Evolutionary conservation across 1,140 invertebrate species (phyloP).

Genomic region (Drosophila obscura): DNA sequence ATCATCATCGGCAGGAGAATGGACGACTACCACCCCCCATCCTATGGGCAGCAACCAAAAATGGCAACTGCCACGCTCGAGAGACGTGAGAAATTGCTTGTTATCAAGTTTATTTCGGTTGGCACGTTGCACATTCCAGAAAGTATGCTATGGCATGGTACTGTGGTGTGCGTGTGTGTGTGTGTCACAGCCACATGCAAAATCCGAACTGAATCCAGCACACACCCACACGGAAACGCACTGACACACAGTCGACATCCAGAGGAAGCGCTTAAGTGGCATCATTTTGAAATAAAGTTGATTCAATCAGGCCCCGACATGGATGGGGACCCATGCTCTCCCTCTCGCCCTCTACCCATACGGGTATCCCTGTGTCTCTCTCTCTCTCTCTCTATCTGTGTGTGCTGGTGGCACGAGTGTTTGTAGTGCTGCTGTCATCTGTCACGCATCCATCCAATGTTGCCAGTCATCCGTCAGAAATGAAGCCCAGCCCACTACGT

Average conservation of each 20-base stretch:
- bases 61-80: slow-evolving; percentile 58
- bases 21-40: slow-evolving; percentile 3
- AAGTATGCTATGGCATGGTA: slow-evolving; percentile 59
- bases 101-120: slow-evolving; percentile 81
- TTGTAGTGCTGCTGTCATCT: slow-evolving; percentile 53
- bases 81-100: slow-evolving; percentile 82
- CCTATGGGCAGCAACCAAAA: slow-evolving; percentile 29
- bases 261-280: slow-evolving; percentile 63
- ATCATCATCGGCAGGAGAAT: slow-evolving; percentile 19
- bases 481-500: slow-evolving; percentile 21
- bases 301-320: slow-evolving; percentile 76
- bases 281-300: slow-evolving; percentile 83
- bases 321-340: neutral
- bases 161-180: slow-evolving; percentile 12
- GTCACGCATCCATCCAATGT: slow-evolving; percentile 71
- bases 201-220: slow-evolving; percentile 26
- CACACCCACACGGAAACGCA: slow-evolving; percentile 13
- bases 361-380: no score
- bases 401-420: slow-evolving; percentile 21
- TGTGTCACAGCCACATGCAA: slow-evolving; percentile 46
- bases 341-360: no score
- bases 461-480: slow-evolving; percentile 34
- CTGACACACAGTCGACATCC: slow-evolving; percentile 1
- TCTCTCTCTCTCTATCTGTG: slow-evolving; percentile 6
- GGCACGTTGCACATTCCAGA: slow-evolving; percentile 72